These are phyloP conservation scores for Eidolon dupreanum DNA, from an alignment of 2,797 vertebrate species.

Conservation along the genomic window DNA sequence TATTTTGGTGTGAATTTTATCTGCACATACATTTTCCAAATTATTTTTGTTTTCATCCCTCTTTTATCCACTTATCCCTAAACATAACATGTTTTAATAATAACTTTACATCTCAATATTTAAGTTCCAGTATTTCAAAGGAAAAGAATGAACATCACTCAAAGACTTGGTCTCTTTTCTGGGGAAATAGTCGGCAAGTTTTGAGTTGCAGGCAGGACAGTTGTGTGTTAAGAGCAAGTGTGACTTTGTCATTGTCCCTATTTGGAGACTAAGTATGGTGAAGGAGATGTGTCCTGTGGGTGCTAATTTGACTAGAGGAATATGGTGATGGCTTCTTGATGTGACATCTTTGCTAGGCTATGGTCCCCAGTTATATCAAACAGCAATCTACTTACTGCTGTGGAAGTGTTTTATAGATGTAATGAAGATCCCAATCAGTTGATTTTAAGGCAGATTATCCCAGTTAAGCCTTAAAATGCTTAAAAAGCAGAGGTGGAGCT, in stretches of 20 bases:
- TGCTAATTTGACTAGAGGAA: neutral
- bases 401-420: neutral
- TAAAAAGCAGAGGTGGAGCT: neutral
- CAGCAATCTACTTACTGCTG: neutral
- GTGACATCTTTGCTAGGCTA: neutral
- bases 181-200: neutral
- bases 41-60: neutral
- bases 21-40: neutral
- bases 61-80: neutral
- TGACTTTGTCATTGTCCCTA: neutral
- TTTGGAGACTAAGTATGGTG: neutral
- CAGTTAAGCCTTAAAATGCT: neutral
- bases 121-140: neutral
- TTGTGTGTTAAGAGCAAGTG: neutral
- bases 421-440: neutral
- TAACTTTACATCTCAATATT: neutral
- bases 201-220: neutral
- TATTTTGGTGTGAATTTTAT: neutral
- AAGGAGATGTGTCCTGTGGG: neutral
- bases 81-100: neutral
- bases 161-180: neutral
- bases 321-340: neutral
- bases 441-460: neutral
- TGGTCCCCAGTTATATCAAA: neutral
- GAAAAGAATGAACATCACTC: neutral